Conservation (phyloP, 2,888 invertebrate genomes). For the Orchesella flavescens region DNA sequence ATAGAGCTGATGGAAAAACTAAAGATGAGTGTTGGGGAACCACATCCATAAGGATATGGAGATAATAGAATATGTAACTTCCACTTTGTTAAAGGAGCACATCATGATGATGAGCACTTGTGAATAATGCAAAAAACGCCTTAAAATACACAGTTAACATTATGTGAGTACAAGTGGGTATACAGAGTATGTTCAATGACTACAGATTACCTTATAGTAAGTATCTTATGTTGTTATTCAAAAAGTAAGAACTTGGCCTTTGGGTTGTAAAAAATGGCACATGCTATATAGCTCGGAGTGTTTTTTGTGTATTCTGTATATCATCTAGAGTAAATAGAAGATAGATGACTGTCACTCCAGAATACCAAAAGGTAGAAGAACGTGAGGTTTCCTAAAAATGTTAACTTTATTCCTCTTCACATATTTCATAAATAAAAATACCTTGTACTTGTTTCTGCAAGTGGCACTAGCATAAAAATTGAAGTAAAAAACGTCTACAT, state of each 20-base stretch:
- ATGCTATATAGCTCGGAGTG: background rate
- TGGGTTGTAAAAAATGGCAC: no score
- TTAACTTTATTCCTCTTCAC: background rate
- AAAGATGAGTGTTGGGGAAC: no score
- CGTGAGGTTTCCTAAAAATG: constrained; percentile 4
- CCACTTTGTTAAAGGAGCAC: constrained; percentile 12
- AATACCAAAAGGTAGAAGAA: constrained; percentile 36
- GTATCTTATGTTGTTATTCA: no score
- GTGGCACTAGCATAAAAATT: no score
- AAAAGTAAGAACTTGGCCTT: no score
- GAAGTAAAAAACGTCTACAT: background rate
- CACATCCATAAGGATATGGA: background rate
- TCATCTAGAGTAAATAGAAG: constrained; percentile 31
- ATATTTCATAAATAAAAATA: no score
- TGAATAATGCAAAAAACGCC: constrained; percentile 38
- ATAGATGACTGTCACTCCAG: constrained; percentile 21
- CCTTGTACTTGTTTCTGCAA: no score
- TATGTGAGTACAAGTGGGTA: no score
- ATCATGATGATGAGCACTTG: constrained; percentile 4
- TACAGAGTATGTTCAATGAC: no score
- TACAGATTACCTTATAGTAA: no score
- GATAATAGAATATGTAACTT: constrained; percentile 26
- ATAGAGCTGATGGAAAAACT: no score
- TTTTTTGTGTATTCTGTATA: constrained; percentile 8
- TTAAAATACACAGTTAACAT: no score